phyloP scores from a whole-genome alignment of 2,113 vertebrate species.

The Oreochromis spilurus region DNA sequence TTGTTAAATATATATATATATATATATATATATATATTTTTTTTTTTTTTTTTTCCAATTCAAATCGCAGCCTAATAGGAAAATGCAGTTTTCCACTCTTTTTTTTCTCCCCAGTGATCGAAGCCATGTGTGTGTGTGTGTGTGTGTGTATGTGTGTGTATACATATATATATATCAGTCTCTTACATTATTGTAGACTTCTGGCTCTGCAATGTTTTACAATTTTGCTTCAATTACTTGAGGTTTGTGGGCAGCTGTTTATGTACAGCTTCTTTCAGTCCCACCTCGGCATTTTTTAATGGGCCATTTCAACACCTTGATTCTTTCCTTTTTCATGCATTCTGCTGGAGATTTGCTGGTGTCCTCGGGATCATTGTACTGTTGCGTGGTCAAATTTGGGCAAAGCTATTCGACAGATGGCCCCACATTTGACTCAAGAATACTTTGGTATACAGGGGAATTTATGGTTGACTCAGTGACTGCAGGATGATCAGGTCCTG shows the following conservation, averaged over 20 bases:
- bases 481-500: neutral
- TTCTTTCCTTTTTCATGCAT: neutral
- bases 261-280: neutral
- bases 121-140: no score
- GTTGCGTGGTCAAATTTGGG: neutral
- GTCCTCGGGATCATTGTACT: neutral
- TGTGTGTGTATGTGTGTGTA: no score
- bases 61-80: slow-evolving; percentile 4
- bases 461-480: neutral
- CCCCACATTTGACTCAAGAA: neutral
- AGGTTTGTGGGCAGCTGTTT: neutral
- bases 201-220: neutral
- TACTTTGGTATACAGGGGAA: neutral
- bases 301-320: neutral
- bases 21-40: no score
- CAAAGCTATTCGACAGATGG: neutral
- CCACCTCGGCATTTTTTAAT: neutral
- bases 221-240: neutral
- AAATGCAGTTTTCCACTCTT: neutral
- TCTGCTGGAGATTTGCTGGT: neutral
- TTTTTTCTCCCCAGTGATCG: neutral
- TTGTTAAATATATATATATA: neutral
- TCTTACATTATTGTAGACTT: neutral
- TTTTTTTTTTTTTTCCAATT: neutral
- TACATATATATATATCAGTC: no score